Conservation (phyloP, 2,797 vertebrate species). For the Premnoplex brunnescens region DNA sequence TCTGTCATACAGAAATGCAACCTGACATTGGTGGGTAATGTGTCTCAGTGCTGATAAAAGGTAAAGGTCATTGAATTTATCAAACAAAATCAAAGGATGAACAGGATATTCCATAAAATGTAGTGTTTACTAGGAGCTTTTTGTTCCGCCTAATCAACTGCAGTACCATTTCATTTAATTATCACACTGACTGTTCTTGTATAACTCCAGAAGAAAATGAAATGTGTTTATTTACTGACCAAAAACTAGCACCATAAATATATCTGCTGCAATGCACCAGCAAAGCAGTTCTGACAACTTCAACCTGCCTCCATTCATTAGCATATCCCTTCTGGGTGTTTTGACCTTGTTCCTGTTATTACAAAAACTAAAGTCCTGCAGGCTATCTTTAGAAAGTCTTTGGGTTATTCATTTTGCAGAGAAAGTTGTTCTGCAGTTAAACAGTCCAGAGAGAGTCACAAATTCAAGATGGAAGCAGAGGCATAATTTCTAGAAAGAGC, state of each 20-base stretch:
- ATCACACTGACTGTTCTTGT: not conserved
- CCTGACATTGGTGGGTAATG: not conserved
- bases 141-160: not conserved
- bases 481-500: not conserved
- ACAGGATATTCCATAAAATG: not conserved
- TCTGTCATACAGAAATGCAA: not conserved
- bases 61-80: not conserved
- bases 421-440: not conserved
- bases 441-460: not conserved
- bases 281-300: not conserved
- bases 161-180: not conserved
- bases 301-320: not conserved
- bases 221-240: not conserved
- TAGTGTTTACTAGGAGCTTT: not conserved
- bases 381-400: not conserved
- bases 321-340: not conserved
- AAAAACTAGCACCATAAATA: not conserved
- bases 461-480: not conserved
- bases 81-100: not conserved
- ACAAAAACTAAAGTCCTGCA: not conserved
- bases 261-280: slow-evolving; percentile 28
- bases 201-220: not conserved
- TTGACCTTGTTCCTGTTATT: not conserved
- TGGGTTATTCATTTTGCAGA: not conserved
- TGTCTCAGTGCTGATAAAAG: not conserved